Evolutionary conservation across 2,113 vertebrate species (phyloP).

Genomic region (Megaptera novaeangliae): DNA sequence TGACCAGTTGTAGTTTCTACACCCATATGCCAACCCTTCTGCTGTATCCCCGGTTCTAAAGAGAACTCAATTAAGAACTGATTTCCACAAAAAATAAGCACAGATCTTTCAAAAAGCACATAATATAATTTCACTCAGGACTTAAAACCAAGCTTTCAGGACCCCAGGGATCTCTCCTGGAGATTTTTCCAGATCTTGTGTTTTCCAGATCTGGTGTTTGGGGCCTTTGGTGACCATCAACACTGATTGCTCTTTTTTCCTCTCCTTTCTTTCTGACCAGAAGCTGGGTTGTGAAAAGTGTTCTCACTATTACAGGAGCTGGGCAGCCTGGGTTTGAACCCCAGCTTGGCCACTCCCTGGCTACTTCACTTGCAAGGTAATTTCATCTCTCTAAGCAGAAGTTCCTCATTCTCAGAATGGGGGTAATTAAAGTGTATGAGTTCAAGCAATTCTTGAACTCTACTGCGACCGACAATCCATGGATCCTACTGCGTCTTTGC

Average conservation of each 20-base stretch:
- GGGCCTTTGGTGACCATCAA: not conserved
- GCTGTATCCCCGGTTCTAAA: not conserved
- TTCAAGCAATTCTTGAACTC: not conserved
- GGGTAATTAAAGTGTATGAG: not conserved
- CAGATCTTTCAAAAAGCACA: not conserved
- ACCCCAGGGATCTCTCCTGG: not conserved
- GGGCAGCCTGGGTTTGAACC: not conserved
- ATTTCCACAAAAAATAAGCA: constrained; percentile 13
- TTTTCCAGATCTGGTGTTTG: not conserved
- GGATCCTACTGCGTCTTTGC: not conserved
- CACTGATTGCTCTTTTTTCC: not conserved
- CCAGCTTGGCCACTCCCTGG: not conserved
- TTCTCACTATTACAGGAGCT: not conserved
- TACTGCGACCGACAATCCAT: not conserved
- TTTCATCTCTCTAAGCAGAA: not conserved
- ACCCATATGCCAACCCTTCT: not conserved
- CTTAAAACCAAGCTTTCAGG: not conserved
- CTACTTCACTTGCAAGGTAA: not conserved
- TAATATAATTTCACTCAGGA: not conserved
- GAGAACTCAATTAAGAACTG: not conserved
- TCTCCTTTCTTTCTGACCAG: not conserved
- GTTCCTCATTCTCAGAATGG: not conserved
- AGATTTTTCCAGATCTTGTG: not conserved
- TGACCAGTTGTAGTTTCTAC: not conserved
- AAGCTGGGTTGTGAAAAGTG: not conserved